Evolutionary conservation across 2,113 vertebrate species (phyloP).

Genomic region (Larimichthys crocea): DNA sequence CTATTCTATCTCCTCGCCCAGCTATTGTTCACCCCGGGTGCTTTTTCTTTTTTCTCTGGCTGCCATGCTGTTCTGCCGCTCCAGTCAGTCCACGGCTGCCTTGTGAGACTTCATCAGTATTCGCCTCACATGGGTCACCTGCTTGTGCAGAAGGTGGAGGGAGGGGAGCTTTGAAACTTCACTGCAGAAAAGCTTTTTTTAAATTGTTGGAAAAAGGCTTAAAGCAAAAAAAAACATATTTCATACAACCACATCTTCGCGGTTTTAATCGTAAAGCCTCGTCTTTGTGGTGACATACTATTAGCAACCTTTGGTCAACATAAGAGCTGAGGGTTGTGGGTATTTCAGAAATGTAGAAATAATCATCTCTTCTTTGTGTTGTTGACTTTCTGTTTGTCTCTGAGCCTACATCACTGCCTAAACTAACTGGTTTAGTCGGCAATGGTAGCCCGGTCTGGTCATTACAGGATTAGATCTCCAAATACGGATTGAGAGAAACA

Average conservation of each 20-base stretch:
- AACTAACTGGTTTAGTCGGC: neutral
- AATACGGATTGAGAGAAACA: neutral
- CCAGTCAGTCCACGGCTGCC: constrained; percentile 39
- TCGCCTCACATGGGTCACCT: constrained; percentile 70
- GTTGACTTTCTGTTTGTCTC: neutral
- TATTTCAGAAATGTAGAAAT: too few relatives aligned
- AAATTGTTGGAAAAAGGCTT: constrained; percentile 16
- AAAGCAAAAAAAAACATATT: neutral
- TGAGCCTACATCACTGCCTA: neutral
- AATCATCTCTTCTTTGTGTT: neutral
- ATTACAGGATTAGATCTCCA: neutral
- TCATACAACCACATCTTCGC: neutral
- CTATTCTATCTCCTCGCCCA: constrained; percentile 37
- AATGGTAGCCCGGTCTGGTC: neutral
- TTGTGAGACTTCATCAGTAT: constrained; percentile 68
- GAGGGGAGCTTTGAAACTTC: constrained; percentile 25
- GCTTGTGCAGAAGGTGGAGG: constrained; percentile 43
- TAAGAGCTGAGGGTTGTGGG: neutral
- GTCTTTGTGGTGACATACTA: neutral
- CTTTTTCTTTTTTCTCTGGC: constrained; percentile 25
- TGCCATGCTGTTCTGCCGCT: constrained; percentile 39
- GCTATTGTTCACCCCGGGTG: constrained; percentile 63
- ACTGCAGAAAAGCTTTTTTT: constrained; percentile 40
- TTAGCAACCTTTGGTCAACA: neutral
- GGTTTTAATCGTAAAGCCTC: neutral